Evolutionary conservation across 2,888 invertebrate species (phyloP).

Genomic region (Caradrina kadenii): DNA sequence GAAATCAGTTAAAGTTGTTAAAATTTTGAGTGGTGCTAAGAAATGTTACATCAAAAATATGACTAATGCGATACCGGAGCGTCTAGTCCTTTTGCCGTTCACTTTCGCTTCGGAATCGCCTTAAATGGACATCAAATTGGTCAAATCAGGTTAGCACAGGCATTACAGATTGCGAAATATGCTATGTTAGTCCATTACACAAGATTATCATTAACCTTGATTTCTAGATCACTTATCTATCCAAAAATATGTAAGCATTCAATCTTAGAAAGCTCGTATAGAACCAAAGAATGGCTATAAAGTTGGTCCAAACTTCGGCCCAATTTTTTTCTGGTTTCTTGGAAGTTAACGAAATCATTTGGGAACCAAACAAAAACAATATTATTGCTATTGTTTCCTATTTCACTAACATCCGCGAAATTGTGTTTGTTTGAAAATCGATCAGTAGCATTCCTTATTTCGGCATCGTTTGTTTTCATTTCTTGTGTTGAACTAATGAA

Average conservation of each 20-base stretch:
- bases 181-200: conserved; percentile 64
- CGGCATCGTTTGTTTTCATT: conserved; percentile 42
- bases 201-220: conserved; percentile 50
- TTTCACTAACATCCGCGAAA: conserved; percentile 37
- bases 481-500: conserved; percentile 45
- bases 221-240: conserved; percentile 7
- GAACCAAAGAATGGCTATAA: background rate
- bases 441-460: conserved; percentile 33
- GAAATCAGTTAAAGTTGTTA: background rate
- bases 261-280: background rate
- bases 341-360: conserved; percentile 16
- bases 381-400: conserved; percentile 29
- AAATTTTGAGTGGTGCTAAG: conserved; percentile 19
- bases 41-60: conserved; percentile 55
- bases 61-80: conserved; percentile 58
- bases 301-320: background rate
- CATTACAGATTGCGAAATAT: conserved; percentile 69
- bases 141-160: conserved; percentile 70
- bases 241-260: background rate
- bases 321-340: background rate
- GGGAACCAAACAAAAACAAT: conserved; percentile 2
- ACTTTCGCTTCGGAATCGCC: conserved; percentile 70
- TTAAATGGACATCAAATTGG: conserved; percentile 72
- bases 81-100: conserved; percentile 67
- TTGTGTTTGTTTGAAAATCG: conserved; percentile 28